Evolutionary conservation across 2,888 invertebrate genomes (phyloP).

Genomic region (Pyrochroa serraticornis): DNA sequence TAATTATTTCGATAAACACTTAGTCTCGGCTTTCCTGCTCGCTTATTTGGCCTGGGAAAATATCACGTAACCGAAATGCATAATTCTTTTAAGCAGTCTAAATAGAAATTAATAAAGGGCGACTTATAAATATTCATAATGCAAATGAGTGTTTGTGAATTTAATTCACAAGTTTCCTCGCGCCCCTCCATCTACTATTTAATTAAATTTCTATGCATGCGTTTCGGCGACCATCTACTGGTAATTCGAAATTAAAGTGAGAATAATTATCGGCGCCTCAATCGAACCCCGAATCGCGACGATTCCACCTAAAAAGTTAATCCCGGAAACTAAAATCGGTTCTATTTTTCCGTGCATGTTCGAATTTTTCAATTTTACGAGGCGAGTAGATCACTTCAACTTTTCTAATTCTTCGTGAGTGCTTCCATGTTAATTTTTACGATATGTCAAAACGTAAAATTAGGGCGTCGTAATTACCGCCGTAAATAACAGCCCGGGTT

Average conservation of each 20-base stretch:
- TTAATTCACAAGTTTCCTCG: conserved; percentile 38
- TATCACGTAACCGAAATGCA: conserved; percentile 17
- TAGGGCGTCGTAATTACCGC: not conserved
- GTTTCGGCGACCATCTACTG: conserved; percentile 8
- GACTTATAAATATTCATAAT: conserved; percentile 40
- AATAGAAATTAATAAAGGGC: conserved; percentile 39
- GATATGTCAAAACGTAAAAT: not conserved
- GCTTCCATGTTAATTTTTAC: too few species aligned
- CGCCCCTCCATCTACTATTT: conserved; percentile 38
- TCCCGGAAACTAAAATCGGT: too few species aligned
- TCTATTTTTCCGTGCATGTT: too few species aligned
- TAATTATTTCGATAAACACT: conserved; percentile 16
- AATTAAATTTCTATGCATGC: conserved; percentile 38
- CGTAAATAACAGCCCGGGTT: not conserved
- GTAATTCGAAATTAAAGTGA: too few species aligned
- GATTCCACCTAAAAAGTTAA: too few species aligned
- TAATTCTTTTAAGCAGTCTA: conserved; percentile 34
- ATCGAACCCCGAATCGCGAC: too few species aligned
- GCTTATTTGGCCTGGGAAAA: conserved; percentile 11
- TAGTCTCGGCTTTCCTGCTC: not conserved
- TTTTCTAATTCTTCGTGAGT: too few species aligned
- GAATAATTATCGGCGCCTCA: too few species aligned
- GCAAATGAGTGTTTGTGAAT: conserved; percentile 40
- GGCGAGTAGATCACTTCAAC: too few species aligned
- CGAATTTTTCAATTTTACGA: too few species aligned